These are phyloP conservation scores for Cygnus buccinator DNA, from an alignment of 2,113 vertebrate genomes.

Conservation along the genomic window DNA sequence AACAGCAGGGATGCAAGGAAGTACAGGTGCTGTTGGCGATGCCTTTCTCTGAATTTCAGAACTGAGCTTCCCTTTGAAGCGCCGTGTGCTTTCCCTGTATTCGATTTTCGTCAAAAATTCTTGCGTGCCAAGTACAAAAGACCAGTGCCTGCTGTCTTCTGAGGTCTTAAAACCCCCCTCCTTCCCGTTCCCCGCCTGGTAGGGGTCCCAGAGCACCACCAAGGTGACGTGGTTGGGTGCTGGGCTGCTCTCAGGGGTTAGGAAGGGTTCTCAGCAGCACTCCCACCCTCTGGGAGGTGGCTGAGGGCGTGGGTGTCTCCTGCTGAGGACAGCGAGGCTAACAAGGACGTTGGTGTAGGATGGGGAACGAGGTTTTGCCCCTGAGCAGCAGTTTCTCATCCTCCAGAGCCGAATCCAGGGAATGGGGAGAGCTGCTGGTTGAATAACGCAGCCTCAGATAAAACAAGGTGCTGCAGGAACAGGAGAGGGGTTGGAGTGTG, in stretches of 20 bases:
- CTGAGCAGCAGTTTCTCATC: not conserved
- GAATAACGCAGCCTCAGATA: not conserved
- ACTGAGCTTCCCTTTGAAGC: not conserved
- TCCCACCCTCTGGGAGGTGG: not conserved
- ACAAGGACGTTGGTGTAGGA: not conserved
- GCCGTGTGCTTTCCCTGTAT: fast-evolving
- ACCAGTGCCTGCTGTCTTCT: not conserved
- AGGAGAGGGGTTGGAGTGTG: not conserved
- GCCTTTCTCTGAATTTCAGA: not conserved
- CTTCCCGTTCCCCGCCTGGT: fast-evolving
- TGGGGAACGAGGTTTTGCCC: not conserved
- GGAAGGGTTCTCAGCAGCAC: not conserved
- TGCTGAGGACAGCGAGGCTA: not conserved
- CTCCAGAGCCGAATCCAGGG: not conserved
- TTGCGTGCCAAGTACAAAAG: fast-evolving
- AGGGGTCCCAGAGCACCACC: fast-evolving
- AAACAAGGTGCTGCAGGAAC: not conserved
- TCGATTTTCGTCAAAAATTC: not conserved
- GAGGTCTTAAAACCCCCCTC: fast-evolving
- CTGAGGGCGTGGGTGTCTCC: not conserved
- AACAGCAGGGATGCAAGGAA: not conserved
- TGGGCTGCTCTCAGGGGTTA: not conserved
- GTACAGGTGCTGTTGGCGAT: fast-evolving
- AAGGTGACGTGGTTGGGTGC: not conserved
- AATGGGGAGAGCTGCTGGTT: not conserved